Evolutionary conservation across 2,113 vertebrate species (phyloP).

Genomic region (Fregetta grallaria): DNA sequence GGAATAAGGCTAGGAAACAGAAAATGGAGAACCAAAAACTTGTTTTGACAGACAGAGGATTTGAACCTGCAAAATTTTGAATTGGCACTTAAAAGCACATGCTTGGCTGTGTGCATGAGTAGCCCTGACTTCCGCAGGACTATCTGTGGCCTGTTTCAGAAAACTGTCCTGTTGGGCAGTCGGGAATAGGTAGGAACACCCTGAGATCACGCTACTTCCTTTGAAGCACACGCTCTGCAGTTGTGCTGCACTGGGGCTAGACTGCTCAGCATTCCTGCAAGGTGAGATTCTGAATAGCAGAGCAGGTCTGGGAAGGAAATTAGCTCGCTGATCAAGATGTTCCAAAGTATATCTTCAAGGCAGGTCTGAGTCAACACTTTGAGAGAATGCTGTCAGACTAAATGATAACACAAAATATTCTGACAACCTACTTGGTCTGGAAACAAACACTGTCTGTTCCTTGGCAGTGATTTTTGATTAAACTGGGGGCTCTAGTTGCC

Average conservation of each 20-base stretch:
- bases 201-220: neutral
- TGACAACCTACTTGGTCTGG: neutral
- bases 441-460: neutral
- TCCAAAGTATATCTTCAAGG: neutral
- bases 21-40: neutral
- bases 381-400: slow-evolving; percentile 1
- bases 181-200: neutral
- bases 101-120: neutral
- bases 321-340: neutral
- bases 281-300: neutral
- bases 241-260: neutral
- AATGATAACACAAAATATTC: slow-evolving; percentile 1
- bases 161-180: neutral
- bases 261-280: neutral
- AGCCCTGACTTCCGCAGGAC: neutral
- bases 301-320: neutral
- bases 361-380: slow-evolving; percentile 18
- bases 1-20: neutral
- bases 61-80: neutral
- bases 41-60: neutral
- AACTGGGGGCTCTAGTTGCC: neutral
- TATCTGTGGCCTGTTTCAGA: neutral
- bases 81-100: neutral
- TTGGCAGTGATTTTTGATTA: slow-evolving; percentile 18
- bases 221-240: accelerated